Conservation (phyloP, 2,888 invertebrate genomes). For the Sicus ferrugineus region DNA sequence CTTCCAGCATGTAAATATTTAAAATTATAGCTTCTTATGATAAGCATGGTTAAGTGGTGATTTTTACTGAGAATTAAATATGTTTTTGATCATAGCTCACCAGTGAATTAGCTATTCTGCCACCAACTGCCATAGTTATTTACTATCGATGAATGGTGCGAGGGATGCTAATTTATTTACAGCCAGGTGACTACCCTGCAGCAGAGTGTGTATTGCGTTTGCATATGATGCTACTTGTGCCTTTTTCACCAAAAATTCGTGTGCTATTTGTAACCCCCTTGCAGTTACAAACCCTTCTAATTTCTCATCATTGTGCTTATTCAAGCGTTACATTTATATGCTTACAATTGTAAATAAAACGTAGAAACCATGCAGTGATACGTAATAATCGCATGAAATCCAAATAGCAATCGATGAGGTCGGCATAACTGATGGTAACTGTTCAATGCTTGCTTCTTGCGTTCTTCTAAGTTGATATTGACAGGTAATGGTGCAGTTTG, state of each 20-base stretch:
- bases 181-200: slow-evolving; percentile 23
- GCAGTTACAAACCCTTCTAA: too few relatives aligned
- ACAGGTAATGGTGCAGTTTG: too few relatives aligned
- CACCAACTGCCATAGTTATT: slow-evolving; percentile 39
- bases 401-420: too few relatives aligned
- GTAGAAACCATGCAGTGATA: too few relatives aligned
- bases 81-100: slow-evolving; percentile 39
- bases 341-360: too few relatives aligned
- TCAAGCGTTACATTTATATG: too few relatives aligned
- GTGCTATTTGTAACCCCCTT: background rate
- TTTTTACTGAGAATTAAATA: slow-evolving; percentile 38
- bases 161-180: slow-evolving; percentile 31
- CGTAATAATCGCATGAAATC: too few relatives aligned
- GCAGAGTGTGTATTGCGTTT: slow-evolving; percentile 27
- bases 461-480: too few relatives aligned
- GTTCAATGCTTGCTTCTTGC: too few relatives aligned
- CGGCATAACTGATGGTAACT: too few relatives aligned
- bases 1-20: slow-evolving; percentile 38
- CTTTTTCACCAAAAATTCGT: slow-evolving; percentile 19
- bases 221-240: slow-evolving; percentile 27
- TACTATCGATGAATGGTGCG: slow-evolving; percentile 38
- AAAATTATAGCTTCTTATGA: slow-evolving; percentile 37
- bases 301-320: too few relatives aligned
- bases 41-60: slow-evolving; percentile 30
- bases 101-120: slow-evolving; percentile 37